These are phyloP conservation scores for Drosophila quasianomalipes DNA, from an alignment of 2,888 invertebrate genomes.

Conservation along the genomic window DNA sequence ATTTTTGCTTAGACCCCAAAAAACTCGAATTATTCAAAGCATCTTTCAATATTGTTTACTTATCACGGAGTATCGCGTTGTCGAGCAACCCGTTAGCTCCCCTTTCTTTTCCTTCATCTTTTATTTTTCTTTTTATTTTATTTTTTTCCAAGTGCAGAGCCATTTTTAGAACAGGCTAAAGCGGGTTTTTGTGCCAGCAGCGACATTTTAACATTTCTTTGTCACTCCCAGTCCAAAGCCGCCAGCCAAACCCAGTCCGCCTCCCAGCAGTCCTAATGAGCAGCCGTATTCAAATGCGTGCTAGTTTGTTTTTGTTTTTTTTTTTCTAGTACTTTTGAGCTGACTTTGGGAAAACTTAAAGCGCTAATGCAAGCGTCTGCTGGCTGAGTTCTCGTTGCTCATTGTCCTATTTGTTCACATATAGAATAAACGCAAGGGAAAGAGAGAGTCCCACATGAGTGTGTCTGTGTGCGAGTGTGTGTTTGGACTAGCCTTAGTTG, in stretches of 20 bases:
- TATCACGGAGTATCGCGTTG: slow-evolving; percentile 5
- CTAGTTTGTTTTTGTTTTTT: slow-evolving; percentile 43
- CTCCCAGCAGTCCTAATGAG: slow-evolving; percentile 58
- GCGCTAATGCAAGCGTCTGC: slow-evolving; percentile 60
- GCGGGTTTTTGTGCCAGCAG: slow-evolving; percentile 60
- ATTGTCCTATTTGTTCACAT: slow-evolving; percentile 48
- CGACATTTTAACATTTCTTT: slow-evolving; percentile 57
- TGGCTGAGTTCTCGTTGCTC: slow-evolving; percentile 37
- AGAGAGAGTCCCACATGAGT: background rate
- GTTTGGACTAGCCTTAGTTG: slow-evolving; percentile 60
- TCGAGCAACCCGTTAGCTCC: background rate
- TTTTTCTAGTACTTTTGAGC: slow-evolving; percentile 17
- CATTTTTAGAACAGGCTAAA: slow-evolving; percentile 57
- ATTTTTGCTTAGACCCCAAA: background rate
- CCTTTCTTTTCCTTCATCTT: background rate
- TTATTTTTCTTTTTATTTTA: slow-evolving; percentile 17
- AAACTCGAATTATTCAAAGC: accelerated
- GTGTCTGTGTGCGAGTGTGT: slow-evolving; percentile 8
- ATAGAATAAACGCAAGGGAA: background rate
- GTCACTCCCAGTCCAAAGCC: slow-evolving; percentile 34
- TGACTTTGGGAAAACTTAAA: slow-evolving; percentile 54
- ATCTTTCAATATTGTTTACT: background rate
- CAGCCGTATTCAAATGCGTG: slow-evolving; percentile 64
- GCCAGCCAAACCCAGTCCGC: background rate
- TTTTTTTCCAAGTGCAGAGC: slow-evolving; percentile 38